Conservation (phyloP, 2,797 vertebrate genomes). For the Anguilla pacifica region DNA sequence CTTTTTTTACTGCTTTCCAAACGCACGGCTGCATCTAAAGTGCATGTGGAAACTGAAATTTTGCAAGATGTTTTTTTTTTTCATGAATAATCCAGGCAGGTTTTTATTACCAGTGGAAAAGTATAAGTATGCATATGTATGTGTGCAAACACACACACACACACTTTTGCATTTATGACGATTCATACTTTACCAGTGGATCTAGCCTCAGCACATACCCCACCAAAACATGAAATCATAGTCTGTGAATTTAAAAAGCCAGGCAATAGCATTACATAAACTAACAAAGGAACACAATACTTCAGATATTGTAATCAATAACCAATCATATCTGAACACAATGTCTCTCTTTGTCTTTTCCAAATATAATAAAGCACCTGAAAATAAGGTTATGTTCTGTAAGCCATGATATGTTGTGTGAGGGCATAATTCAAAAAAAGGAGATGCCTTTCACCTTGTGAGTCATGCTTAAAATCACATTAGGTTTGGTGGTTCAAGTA, state of each 20-base stretch:
- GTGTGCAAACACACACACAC: not conserved
- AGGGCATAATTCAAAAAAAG: not conserved
- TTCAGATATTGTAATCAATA: not conserved
- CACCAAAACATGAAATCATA: conserved; percentile 24
- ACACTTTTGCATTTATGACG: no score
- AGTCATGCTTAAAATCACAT: not conserved
- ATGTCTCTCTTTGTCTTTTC: not conserved
- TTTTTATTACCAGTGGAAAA: no score
- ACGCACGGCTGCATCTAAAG: not conserved
- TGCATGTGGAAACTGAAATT: not conserved
- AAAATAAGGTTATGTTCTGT: not conserved
- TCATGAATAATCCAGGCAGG: not conserved
- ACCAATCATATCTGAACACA: not conserved
- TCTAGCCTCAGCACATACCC: conserved; percentile 34
- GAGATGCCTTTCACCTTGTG: not conserved
- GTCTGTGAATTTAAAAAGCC: conserved; percentile 34
- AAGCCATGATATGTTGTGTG: not conserved
- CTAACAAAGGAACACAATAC: conserved; percentile 3
- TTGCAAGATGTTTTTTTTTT: not conserved
- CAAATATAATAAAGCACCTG: not conserved
- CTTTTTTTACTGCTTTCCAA: not conserved
- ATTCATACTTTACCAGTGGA: not conserved
- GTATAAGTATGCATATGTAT: not conserved
- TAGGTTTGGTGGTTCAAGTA: not conserved
- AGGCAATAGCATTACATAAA: conserved; percentile 52